Conservation (phyloP, 1,140 invertebrate species). For the Drosophila watanabei region DNA sequence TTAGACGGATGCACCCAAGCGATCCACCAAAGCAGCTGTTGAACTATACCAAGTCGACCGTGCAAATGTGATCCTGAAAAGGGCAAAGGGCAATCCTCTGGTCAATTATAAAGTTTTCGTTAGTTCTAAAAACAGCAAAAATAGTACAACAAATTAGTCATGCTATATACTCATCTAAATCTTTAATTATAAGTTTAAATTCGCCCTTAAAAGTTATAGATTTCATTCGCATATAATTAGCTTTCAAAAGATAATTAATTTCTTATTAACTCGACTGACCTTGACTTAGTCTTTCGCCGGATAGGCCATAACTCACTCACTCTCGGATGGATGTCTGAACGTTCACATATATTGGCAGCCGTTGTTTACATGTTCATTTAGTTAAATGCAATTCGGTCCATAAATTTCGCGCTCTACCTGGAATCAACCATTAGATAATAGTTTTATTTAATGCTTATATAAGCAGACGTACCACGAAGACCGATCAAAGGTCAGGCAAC, state of each 20-base stretch:
- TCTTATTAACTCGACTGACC: conserved; percentile 12
- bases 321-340: conserved; percentile 10
- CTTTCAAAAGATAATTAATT: background rate
- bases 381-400: conserved; percentile 37
- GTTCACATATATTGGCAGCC: conserved; percentile 6
- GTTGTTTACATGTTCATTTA: conserved; percentile 40
- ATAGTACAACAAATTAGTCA: background rate
- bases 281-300: conserved; percentile 39
- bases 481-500: conserved; percentile 56
- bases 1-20: conserved; percentile 4
- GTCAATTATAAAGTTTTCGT: background rate
- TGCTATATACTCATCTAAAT: background rate
- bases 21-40: conserved; percentile 11
- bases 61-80: conserved; percentile 27
- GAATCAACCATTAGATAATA: conserved; percentile 56
- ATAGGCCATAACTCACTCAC: conserved; percentile 29
- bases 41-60: conserved; percentile 4
- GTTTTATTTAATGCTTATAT: conserved; percentile 69
- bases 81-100: background rate
- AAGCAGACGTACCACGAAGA: conserved; percentile 52
- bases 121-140: background rate
- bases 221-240: background rate
- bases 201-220: background rate
- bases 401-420: conserved; percentile 33
- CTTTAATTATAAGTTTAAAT: background rate